Base-by-base conservation (phyloP, 2,797 vertebrate genomes). In the Coilia nasus region DNA sequence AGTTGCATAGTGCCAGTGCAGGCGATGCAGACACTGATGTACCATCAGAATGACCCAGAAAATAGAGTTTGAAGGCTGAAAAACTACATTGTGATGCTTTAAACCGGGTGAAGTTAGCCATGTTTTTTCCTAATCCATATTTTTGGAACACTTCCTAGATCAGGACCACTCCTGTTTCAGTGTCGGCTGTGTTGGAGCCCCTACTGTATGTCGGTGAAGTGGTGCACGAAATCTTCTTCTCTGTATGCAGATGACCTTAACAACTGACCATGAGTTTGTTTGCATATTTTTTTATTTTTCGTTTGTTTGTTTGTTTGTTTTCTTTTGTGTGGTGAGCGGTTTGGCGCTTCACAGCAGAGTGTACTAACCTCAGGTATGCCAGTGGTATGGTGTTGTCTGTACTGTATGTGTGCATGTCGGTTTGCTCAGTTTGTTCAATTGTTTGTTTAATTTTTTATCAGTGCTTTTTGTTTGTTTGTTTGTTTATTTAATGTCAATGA, bases 341-440 rank as follows among this genome's bases (percentile, higher is more conserved):
- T 87, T 90, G 87, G 80, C 78, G 57, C 85, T 71, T 85, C 80
- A 67, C 81, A 84, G 88, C 82, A 91, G 87, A 85, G 87, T 88
- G 86, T 90, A 87, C 87, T 89, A 86, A 89, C 88, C 85, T 88
- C 87, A 86, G 86, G 87, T 90, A 90, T 89, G 90, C 88, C 87
- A 88, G 88, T 83, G 82, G 83, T 87, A 35, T 31, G 35, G 35
- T 41, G 35, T 54, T 54, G 50, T 54, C 14, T 54, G 64, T 85
- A 87, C 85, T 82, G 54, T 87, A 86, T 88, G 85, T 90, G 82
- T 91, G 92, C 90, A 92, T 92, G 91, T 84, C 64, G 28, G 60
- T 81, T 81, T 60, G 47, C 67, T 59, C 62, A 9, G 41, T 59
- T 60, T 86, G 84, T 86, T 83, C 12, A 41, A n/a, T 62, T 87